Evolutionary conservation across 2,113 vertebrate genomes (phyloP).

Genomic region (Hippocampus mohnikei): DNA sequence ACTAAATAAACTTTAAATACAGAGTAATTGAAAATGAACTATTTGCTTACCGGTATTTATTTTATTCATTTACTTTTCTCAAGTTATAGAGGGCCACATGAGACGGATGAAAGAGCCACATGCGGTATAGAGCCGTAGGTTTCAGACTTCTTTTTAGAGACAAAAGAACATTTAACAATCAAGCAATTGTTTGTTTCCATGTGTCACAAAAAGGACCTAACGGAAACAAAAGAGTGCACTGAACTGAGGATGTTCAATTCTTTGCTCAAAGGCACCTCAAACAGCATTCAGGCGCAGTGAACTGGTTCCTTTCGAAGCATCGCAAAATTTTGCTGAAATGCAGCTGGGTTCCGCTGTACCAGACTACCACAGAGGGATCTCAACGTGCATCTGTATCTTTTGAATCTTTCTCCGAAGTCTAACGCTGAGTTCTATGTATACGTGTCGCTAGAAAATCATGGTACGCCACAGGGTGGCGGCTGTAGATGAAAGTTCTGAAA

Average conservation of each 20-base stretch:
- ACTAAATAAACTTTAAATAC: too few species aligned
- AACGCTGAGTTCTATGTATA: constrained; percentile 25
- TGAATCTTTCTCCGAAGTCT: constrained; percentile 13
- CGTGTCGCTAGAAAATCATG: constrained; percentile 39
- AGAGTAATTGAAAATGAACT: too few species aligned
- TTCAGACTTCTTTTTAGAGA: too few species aligned
- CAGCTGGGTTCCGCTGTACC: background rate
- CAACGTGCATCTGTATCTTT: background rate
- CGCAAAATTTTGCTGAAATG: background rate
- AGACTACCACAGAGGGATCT: background rate
- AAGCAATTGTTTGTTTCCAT: background rate
- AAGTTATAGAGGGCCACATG: too few species aligned
- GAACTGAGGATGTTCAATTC: background rate
- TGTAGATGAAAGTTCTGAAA: background rate
- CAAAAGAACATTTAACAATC: too few species aligned
- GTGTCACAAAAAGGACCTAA: background rate
- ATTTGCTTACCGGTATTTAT: too few species aligned
- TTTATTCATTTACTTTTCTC: too few species aligned
- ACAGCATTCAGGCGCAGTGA: background rate
- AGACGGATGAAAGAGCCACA: too few species aligned
- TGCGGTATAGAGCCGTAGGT: too few species aligned
- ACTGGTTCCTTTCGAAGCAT: background rate
- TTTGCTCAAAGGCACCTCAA: background rate
- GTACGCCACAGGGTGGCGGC: constrained; percentile 42
- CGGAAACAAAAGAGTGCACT: background rate